Evolutionary conservation across 2,888 invertebrate genomes (phyloP).

Genomic region (Sthenelais limicola): DNA sequence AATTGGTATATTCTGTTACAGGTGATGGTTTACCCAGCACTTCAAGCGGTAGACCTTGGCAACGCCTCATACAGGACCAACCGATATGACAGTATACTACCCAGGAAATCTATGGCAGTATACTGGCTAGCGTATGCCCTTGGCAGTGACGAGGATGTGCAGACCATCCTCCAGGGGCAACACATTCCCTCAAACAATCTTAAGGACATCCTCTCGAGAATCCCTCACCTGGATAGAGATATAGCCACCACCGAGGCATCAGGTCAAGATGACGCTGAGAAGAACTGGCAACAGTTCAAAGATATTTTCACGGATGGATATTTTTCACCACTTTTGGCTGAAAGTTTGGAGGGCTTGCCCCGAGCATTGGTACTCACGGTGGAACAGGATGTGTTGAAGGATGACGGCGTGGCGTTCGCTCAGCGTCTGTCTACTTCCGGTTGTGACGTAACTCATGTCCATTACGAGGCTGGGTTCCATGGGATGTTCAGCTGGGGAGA

Average conservation of each 20-base stretch:
- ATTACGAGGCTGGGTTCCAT: slow-evolving; percentile 2
- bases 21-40: slow-evolving; percentile 69
- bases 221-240: background rate
- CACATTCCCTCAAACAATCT: background rate
- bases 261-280: slow-evolving; percentile 17
- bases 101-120: slow-evolving; percentile 47
- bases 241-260: background rate
- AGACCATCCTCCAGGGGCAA: no score
- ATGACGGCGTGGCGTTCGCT: slow-evolving; percentile 15
- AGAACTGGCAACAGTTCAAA: slow-evolving; percentile 2
- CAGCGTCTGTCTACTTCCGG: background rate
- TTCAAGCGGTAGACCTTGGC: slow-evolving; percentile 68
- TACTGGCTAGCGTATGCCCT: slow-evolving; percentile 48
- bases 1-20: slow-evolving; percentile 46
- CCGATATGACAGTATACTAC: slow-evolving; percentile 47
- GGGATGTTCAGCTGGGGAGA: no score
- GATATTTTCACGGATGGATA: slow-evolving; percentile 7
- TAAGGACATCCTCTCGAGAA: slow-evolving; percentile 44
- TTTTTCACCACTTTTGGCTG: slow-evolving; percentile 27
- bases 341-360: slow-evolving; percentile 24
- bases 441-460: slow-evolving; percentile 13
- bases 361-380: slow-evolving; percentile 19
- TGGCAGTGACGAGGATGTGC: no score
- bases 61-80: slow-evolving; percentile 56
- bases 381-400: slow-evolving; percentile 25